Evolutionary conservation across 2,113 vertebrate species (phyloP).

Genomic region (Chelonoidis abingdonii): DNA sequence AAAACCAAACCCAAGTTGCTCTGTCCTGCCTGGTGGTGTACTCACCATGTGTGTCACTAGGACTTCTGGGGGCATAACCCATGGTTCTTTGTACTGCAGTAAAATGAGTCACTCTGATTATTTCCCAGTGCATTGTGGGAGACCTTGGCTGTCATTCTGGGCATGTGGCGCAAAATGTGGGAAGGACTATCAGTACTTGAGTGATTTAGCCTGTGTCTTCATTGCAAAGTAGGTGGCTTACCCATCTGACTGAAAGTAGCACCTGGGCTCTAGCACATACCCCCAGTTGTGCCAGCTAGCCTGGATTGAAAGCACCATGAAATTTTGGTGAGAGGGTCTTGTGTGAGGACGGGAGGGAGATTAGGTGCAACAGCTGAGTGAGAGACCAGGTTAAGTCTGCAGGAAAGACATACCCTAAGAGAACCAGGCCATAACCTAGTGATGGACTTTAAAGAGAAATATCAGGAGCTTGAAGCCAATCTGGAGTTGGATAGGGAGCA

Average conservation of each 20-base stretch:
- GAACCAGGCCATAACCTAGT: accelerated
- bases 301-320: neutral
- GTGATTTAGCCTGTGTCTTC: neutral
- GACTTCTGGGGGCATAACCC: neutral
- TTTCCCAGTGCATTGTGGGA: neutral
- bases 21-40: neutral
- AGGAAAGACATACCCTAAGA: neutral
- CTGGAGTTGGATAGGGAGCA: too few species aligned
- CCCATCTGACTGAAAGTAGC: neutral
- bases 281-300: neutral
- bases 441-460: neutral
- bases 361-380: neutral
- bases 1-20: neutral
- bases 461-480: neutral
- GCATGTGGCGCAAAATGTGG: neutral
- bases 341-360: neutral
- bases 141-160: accelerated
- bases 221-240: neutral
- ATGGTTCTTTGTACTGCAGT: neutral
- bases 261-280: neutral
- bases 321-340: neutral
- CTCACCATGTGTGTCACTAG: neutral
- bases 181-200: neutral
- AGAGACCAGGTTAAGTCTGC: neutral
- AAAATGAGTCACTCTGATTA: neutral